Conservation (phyloP, 2,888 invertebrate genomes). For the Aporophyla lueneburgensis region DNA sequence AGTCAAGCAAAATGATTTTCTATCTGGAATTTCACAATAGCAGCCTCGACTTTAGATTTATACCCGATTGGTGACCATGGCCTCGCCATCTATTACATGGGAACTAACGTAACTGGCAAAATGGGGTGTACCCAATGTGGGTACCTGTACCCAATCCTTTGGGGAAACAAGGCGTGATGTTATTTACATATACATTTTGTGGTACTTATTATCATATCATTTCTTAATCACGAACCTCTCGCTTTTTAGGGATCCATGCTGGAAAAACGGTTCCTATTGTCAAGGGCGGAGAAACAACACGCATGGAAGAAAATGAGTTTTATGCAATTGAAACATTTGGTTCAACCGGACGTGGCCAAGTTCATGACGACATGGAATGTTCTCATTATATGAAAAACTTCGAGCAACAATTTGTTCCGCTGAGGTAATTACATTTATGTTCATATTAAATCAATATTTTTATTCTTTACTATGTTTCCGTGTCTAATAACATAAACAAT, state of each 20-base stretch:
- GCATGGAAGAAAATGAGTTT: conserved; percentile 99
- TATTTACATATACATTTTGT: neutral
- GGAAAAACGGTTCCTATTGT: conserved; percentile 99
- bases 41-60: too few species aligned
- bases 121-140: too few species aligned
- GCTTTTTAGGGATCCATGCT: conserved; percentile 94
- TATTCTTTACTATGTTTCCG: conserved; percentile 6
- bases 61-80: too few species aligned
- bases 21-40: too few species aligned
- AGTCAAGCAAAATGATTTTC: too few species aligned
- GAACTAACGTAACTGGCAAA: too few species aligned
- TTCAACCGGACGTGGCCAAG: conserved; percentile 98
- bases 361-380: conserved; percentile 99
- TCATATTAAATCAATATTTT: conserved; percentile 7
- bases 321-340: conserved; percentile 99
- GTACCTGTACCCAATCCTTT: too few species aligned
- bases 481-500: conserved; percentile 10
- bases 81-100: too few species aligned
- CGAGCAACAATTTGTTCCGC: conserved; percentile 97
- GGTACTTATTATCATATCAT: neutral
- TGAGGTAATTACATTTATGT: conserved; percentile 91
- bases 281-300: conserved; percentile 98
- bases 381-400: conserved; percentile 99
- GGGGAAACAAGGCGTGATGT: too few species aligned
- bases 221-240: conserved; percentile 11